phyloP scores from a whole-genome alignment of 2,797 vertebrate species.

The Helarctos malayanus region DNA sequence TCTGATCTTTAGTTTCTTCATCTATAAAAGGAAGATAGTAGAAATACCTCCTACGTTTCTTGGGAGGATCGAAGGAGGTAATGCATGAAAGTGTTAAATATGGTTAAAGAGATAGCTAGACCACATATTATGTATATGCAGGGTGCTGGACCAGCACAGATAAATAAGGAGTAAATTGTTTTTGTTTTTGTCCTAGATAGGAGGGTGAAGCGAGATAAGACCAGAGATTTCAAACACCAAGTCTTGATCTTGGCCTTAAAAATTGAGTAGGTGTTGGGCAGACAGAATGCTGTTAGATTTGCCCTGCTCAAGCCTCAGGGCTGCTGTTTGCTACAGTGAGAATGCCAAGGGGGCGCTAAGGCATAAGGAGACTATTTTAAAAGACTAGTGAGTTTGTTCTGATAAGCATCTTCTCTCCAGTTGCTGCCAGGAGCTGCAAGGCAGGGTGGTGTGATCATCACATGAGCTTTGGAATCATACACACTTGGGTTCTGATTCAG shows the following conservation, averaged over 20 bases:
- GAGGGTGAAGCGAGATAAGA: neutral
- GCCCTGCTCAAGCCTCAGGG: neutral
- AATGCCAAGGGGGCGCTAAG: neutral
- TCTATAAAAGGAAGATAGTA: neutral
- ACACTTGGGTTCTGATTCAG: neutral
- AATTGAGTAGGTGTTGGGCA: neutral
- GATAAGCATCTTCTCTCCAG: neutral
- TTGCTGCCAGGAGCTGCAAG: neutral
- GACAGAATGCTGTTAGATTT: slow-evolving; percentile 6
- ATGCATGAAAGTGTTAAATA: neutral
- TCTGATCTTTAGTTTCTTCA: slow-evolving; percentile 32
- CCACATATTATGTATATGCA: neutral
- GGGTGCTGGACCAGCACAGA: neutral
- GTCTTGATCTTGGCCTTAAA: neutral
- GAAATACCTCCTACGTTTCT: slow-evolving; percentile 1
- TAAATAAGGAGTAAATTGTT: slow-evolving; percentile 16
- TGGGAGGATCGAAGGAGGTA: neutral
- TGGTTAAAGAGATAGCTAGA: neutral
- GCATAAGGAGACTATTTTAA: neutral
- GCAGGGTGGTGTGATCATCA: neutral
- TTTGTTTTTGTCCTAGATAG: neutral
- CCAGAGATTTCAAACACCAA: neutral
- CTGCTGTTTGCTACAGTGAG: neutral
- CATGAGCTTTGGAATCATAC: neutral
- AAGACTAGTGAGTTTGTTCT: neutral